Evolutionary conservation across 2,113 vertebrate genomes (phyloP), one percentile per base, ranked within the genome.

Genomic region (Pteropus alecto): DNA sequence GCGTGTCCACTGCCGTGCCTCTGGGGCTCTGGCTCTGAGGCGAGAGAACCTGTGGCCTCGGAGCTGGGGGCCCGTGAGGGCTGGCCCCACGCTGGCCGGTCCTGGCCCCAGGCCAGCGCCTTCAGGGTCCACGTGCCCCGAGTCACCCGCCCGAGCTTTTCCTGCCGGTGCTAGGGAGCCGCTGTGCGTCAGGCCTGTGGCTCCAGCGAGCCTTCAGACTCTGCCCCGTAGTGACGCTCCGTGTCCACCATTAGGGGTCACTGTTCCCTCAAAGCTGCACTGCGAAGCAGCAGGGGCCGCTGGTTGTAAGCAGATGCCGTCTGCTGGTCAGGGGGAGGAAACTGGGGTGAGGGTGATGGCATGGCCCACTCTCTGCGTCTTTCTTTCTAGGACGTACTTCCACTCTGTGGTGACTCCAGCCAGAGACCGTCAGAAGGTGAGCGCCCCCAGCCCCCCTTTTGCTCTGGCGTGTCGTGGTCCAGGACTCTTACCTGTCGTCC

Each of bases 351-450:
- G 51, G 79, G 7, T 95, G 60, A 56, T 30, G 67, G 2, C 30
- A 0, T 16, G 0, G 56, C 63, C 68, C 58, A 71, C n/a, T 26
- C 38, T 91, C 51, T 26, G 56, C 79, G 79, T 78, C 63, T 96
- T 6, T 6, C 5, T 91, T 96, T 96, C 33, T 88, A 99, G 98
- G 98, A 99, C 15, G 33, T 90, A 0, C 82, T 96, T 78, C 93
- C 97, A 3, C 48, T 81, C 0, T 51, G n/a, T 63, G 16, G 98
- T 0, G 98, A 99, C 35, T 35, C 56, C 24, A 24, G 96, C 86
- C 84, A 97, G 76, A 97, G 96, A 30, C 24, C 33, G 6, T 41
- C 65, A 18, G 98, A 99, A 91, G 98, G 98, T 99, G 87, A 97
- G 98, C 86, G 12, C 11, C 67, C 65, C 28, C 12, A 1, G 30